Percentiles rank a stretch among this genome's conserved stretches.
phyloP scores from a whole-genome alignment of 2,113 vertebrate genomes.

The Zosterops borbonicus region DNA sequence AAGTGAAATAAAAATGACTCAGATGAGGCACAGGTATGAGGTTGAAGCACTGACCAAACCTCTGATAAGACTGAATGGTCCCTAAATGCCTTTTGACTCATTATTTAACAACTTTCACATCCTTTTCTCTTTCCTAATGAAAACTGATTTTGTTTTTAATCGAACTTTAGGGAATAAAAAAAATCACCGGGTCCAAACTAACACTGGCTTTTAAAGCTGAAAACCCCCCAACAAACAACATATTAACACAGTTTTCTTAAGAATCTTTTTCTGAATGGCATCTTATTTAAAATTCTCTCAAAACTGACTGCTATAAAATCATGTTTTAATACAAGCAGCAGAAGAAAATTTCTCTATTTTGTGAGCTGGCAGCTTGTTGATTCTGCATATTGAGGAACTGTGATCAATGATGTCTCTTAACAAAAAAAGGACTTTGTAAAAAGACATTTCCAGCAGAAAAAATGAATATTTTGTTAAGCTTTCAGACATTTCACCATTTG shows the following conservation, averaged over 20 bases:
- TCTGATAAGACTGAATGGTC: not conserved
- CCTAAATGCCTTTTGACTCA: not conserved
- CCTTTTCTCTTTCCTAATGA: not conserved
- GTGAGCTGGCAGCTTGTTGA: not conserved
- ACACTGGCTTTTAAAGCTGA: not conserved
- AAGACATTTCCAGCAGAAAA: slow-evolving; percentile 29
- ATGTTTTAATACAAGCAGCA: not conserved
- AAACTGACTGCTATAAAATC: not conserved
- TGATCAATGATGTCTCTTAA: not conserved
- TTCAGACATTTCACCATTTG: slow-evolving; percentile 2
- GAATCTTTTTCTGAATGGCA: not conserved
- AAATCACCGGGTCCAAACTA: not conserved
- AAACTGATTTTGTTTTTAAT: not conserved
- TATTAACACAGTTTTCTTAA: not conserved
- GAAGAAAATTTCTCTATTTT: not conserved
- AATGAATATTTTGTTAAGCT: not conserved
- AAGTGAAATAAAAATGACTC: not conserved
- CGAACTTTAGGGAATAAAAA: not conserved
- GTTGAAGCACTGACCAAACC: not conserved
- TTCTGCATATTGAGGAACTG: not conserved
- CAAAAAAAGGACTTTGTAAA: not conserved
- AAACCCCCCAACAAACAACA: accelerated
- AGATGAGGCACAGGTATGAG: not conserved
- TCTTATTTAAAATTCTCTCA: not conserved
- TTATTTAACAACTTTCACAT: not conserved